phyloP scores from a whole-genome alignment of 64 coral and sea anemone genomes.

The Stichodactyla mertensii region DNA sequence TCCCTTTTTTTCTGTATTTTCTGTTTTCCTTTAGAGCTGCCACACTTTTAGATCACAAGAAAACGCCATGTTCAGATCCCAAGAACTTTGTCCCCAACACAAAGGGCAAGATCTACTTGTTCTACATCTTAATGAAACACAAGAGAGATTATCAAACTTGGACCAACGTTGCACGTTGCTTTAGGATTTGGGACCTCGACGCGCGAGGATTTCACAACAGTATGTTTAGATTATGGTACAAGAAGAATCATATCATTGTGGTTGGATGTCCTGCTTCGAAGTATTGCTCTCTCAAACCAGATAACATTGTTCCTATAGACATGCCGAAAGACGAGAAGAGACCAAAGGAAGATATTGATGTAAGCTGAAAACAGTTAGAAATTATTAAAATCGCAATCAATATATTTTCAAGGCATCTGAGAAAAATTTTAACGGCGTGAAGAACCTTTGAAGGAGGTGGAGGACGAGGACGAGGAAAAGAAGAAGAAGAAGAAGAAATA shows the following conservation, averaged over 20 bases:
- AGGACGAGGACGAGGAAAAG: no score
- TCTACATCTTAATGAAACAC: slow-evolving; percentile 64
- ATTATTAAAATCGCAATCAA: no score
- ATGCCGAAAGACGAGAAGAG: slow-evolving; percentile 56
- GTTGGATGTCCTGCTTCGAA: slow-evolving; percentile 66
- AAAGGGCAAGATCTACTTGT: slow-evolving; percentile 54
- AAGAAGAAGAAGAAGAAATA: no score
- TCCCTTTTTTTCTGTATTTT: no score
- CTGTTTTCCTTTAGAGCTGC: slow-evolving; percentile 12
- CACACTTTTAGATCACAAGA: slow-evolving; percentile 53
- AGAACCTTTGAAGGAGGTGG: no score
- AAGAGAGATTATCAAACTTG: slow-evolving; percentile 54
- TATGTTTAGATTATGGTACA: slow-evolving; percentile 81
- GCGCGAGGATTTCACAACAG: slow-evolving; percentile 79
- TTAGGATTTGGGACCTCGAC: slow-evolving; percentile 81
- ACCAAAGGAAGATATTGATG: slow-evolving; percentile 24
- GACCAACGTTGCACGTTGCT: slow-evolving; percentile 62
- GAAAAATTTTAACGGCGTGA: no score
- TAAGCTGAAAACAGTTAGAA: no score
- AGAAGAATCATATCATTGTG: slow-evolving; percentile 81
- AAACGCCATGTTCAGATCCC: slow-evolving; percentile 54
- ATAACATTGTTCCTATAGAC: slow-evolving; percentile 49
- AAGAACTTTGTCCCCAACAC: slow-evolving; percentile 75
- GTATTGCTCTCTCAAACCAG: slow-evolving; percentile 70
- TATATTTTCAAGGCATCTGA: no score